Evolutionary conservation across 2,888 invertebrate genomes (phyloP), one percentile per base, ranked within the genome.

Genomic region (Smittia sp.): DNA sequence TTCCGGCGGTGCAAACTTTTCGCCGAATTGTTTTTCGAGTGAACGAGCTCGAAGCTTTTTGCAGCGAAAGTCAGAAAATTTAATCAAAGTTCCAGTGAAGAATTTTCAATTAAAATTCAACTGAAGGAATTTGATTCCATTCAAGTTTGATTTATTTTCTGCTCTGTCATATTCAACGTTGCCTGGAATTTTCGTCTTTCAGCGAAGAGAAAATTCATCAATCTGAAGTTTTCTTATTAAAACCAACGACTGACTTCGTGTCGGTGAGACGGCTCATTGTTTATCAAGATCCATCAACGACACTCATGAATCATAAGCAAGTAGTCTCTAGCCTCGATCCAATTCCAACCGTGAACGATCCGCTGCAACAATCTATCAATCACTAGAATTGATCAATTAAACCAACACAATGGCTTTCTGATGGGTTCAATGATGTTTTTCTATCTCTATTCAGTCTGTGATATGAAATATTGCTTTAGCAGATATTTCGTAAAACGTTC

Each of bases 311-410:
- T 46, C 46, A 46, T 46, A 46, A 46, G 15, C 15, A 46, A 46
- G n/a, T n/a, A n/a, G n/a, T 11, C 11, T 32, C 32, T 32, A 32
- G 9, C 32, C 32, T 32, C 32, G n/a, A n/a, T n/a, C n/a, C n/a
- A 15, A 46, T 11, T 46, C 11, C 6, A 46, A 58, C 9, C 18
- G 15, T 58, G 15, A 52, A 24, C n/a, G 24, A 24, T 24, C 4
- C 52, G 13, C 41, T 20, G 41, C 20, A 69, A 69, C 69, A 69
- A 69, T 69, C 69, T 41, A 69, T 69, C 69, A 69, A 69, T 69
- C 69, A 69, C 52, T 24, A 27, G 54, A 69, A 69, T 69, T 69
- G 69, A 69, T 69, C 69, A 69, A 69, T 69, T 69, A 69, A 69
- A 69, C 18, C 69, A 54, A 27, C 32, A 69, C 69, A 69, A 69